Base-by-base conservation (phyloP, 2,797 vertebrate genomes). In the Sebastes oblongus region DNA sequence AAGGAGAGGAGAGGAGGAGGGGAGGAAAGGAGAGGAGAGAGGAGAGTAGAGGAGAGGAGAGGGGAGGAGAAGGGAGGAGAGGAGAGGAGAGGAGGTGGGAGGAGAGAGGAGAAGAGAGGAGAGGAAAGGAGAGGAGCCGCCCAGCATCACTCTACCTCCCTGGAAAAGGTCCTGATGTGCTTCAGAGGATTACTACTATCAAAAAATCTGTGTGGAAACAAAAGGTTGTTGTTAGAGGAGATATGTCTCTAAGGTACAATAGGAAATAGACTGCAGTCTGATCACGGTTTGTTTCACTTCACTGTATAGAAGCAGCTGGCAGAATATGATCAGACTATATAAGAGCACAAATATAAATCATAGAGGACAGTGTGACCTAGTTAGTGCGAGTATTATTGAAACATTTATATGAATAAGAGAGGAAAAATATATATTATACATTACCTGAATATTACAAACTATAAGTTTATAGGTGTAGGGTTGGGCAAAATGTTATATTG, bases 71-170 rank as follows among this genome's bases (percentile, higher is more conserved):
- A 1, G 71, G 32, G 27, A 27, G 27, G 27, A 27, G 29, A 29
- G 36, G 66, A 1, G 36, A 36, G 12, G 75, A 80, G 72, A 70
- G 80, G 81, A 67, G 80, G 54, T 39, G 1, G 60, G 36, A 30
- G 29, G 29, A 2, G 29, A 30, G 29, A 30, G 29, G 29, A 30
- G 29, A 30, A 2, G 83, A 76, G 78, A 54, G 1, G 68, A 2
- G 12, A 5, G 4, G 75, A 77, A 65, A 75, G 82, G 74, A 86
- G 83, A 79, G 75, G 88, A 91, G 88, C 78, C 87, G 88, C 87
- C 87, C 84, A 74, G 59, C 66, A 54, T 75, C 60, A 76, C 56
- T 58, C 62, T 6, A 3, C 69, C 76, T 65, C 75, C 58, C 65
- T 29, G 62, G 30, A 20, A 27, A 22, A 32, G 27, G 46, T 39